phyloP scores from a whole-genome alignment of 2,113 vertebrate genomes.

The Cheilinus undulatus region DNA sequence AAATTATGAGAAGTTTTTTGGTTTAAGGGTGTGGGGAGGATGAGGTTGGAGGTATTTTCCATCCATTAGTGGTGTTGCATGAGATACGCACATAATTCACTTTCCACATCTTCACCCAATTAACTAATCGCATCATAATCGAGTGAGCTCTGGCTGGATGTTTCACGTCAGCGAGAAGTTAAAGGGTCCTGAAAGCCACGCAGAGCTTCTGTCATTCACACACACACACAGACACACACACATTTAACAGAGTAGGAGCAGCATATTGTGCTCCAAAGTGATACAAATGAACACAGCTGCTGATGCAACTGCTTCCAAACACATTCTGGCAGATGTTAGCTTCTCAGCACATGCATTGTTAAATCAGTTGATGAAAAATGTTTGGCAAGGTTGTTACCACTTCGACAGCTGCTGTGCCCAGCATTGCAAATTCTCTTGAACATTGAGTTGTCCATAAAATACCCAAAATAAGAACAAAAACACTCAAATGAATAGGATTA shows the following conservation, averaged over 20 bases:
- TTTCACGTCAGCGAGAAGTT: slow-evolving; percentile 59
- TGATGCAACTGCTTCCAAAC: slow-evolving; percentile 37
- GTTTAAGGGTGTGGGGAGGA: slow-evolving; percentile 70
- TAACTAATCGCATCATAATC: slow-evolving; percentile 79
- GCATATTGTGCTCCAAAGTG: background rate
- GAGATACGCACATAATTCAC: slow-evolving; percentile 76
- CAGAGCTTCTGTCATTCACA: background rate
- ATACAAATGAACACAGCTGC: slow-evolving; percentile 24
- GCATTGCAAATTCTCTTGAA: background rate
- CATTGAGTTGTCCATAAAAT: background rate
- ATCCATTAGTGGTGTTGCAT: slow-evolving; percentile 78
- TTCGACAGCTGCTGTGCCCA: background rate
- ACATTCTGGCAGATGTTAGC: background rate
- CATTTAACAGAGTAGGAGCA: background rate
- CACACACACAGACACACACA: slow-evolving; percentile 3
- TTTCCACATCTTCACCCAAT: slow-evolving; percentile 81
- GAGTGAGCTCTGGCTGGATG: slow-evolving; percentile 51
- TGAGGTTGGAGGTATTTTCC: slow-evolving; percentile 78
- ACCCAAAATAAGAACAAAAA: background rate
- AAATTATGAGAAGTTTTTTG: slow-evolving; percentile 70
- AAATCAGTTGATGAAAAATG: slow-evolving; percentile 9
- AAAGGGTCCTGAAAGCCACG: slow-evolving; percentile 27
- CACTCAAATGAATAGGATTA: no score
- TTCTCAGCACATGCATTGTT: slow-evolving; percentile 2
- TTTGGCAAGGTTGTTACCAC: background rate